These are phyloP conservation scores for Nematostella vectensis DNA, from an alignment of 92 coral and sea anemone species.

Conservation along the genomic window DNA sequence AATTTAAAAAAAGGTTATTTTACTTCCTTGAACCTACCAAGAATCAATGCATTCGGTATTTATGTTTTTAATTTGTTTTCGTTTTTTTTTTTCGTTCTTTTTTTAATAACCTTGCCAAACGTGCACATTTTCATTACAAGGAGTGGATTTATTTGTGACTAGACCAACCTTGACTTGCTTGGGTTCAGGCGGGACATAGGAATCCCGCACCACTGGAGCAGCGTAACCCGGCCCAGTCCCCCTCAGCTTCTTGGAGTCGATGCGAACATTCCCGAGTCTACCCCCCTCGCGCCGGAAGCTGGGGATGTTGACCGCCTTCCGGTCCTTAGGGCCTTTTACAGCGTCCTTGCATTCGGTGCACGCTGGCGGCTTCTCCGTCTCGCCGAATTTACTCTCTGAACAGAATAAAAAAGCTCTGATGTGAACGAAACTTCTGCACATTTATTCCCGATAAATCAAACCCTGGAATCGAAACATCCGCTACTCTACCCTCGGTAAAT, in stretches of 20 bases:
- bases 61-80: no score
- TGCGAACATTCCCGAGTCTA: conserved; percentile 50
- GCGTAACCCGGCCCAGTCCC: conserved; percentile 58
- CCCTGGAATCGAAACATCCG: no score
- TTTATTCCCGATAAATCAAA: no score
- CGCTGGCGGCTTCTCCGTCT: conserved; percentile 8
- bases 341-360: conserved; percentile 41
- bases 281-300: conserved; percentile 55
- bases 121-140: no score
- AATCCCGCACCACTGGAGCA: conserved; percentile 53
- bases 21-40: no score
- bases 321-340: conserved; percentile 15
- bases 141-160: not conserved
- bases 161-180: conserved; percentile 43
- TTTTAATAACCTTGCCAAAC: no score
- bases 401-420: not conserved
- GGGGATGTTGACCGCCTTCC: conserved; percentile 43
- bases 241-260: conserved; percentile 55
- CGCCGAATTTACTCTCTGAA: conserved; percentile 20
- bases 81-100: not conserved
- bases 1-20: no score
- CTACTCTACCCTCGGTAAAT: no score
- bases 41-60: no score
- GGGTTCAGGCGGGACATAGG: conserved; percentile 33
- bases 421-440: no score